Evolutionary conservation across 1,140 invertebrate genomes (phyloP).

Genomic region (Triops cancriformis): DNA sequence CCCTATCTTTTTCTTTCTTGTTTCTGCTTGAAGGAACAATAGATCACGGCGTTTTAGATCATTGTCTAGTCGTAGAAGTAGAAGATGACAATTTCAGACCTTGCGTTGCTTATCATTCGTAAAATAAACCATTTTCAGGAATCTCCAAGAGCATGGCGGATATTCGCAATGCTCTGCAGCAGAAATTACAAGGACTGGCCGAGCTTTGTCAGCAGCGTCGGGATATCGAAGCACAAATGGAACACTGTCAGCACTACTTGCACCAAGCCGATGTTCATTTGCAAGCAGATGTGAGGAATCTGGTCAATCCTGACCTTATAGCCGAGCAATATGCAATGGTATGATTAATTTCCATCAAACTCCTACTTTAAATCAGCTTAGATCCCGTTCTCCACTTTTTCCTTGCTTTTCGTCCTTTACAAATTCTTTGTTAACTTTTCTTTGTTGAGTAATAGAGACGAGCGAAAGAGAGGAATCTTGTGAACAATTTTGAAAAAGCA

Average conservation of each 20-base stretch:
- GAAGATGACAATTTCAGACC: neutral
- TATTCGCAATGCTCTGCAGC: neutral
- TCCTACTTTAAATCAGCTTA: neutral
- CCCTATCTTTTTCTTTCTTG: neutral
- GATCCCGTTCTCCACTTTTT: no score
- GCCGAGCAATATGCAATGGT: slow-evolving; percentile 73
- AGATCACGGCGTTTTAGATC: no score
- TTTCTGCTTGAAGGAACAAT: no score
- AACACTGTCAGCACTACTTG: slow-evolving; percentile 72
- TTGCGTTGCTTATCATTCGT: neutral
- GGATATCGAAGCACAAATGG: slow-evolving; percentile 68
- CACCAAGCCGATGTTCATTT: slow-evolving; percentile 77
- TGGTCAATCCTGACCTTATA: slow-evolving; percentile 64
- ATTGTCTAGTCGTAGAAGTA: neutral
- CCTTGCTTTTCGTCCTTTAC: no score
- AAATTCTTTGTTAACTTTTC: no score
- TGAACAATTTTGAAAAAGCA: no score
- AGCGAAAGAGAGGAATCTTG: no score
- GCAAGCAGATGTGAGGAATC: slow-evolving; percentile 60
- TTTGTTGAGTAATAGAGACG: no score
- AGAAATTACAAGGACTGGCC: slow-evolving; percentile 16
- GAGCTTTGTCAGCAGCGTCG: slow-evolving; percentile 47
- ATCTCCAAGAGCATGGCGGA: slow-evolving; percentile 16
- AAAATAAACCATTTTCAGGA: neutral
- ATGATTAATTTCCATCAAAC: slow-evolving; percentile 25